These are phyloP conservation scores for Garrulus glandarius DNA, from an alignment of 2,797 vertebrate genomes.

Conservation along the genomic window DNA sequence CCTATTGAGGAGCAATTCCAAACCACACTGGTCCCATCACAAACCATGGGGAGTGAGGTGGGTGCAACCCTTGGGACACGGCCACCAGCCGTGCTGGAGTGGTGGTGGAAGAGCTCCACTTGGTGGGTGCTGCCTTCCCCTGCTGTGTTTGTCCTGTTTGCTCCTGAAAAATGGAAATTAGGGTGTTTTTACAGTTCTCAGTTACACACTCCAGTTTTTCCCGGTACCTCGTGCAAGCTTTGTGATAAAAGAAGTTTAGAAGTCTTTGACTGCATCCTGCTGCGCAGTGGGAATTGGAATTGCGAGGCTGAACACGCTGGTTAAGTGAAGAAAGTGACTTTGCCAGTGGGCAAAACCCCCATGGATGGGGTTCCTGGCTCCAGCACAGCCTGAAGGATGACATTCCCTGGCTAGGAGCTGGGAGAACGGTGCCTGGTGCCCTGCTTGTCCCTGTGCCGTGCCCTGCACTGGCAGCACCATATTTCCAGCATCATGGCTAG, in stretches of 20 bases:
- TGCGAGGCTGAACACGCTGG: not conserved
- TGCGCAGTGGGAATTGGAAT: not conserved
- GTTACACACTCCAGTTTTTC: not conserved
- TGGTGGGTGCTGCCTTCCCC: not conserved
- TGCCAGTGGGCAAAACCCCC: not conserved
- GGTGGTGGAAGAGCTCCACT: not conserved
- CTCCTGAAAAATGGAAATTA: not conserved
- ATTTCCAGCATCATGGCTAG: not conserved
- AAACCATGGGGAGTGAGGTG: rapidly evolving
- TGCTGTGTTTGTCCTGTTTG: not conserved
- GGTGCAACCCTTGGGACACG: rapidly evolving
- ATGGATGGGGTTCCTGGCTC: rapidly evolving
- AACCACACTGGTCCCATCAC: not conserved
- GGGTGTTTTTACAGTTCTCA: not conserved
- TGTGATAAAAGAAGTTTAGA: not conserved
- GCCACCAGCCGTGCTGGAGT: not conserved
- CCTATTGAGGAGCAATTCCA: not conserved
- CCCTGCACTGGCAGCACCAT: not conserved
- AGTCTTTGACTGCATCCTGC: not conserved
- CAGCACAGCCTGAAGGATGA: not conserved
- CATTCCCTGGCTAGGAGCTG: rapidly evolving
- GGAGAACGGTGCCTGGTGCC: not conserved
- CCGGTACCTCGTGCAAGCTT: not conserved
- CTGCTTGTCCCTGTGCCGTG: rapidly evolving
- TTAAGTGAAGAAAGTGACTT: not conserved